Conservation (phyloP, 1,140 invertebrate species). For the Drosophila punjabiensis region DNA sequence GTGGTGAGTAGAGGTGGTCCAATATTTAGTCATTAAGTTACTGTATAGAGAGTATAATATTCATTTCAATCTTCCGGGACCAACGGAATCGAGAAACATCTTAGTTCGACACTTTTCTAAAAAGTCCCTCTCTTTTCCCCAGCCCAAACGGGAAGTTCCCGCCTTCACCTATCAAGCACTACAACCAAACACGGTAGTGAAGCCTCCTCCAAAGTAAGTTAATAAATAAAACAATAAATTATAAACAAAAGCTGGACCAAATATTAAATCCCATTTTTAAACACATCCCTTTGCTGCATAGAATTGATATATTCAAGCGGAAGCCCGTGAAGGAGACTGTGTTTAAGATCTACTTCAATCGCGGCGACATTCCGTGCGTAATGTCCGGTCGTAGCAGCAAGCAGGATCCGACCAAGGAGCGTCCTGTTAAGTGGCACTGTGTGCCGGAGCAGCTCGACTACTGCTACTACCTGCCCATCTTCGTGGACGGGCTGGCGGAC, state of each 20-base stretch:
- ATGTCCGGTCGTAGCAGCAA: conserved; percentile 58
- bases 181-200: conserved; percentile 90
- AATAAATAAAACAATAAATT: background rate
- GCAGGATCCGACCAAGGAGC: conserved; percentile 69
- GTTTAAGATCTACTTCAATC: conserved; percentile 76
- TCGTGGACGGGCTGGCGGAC: conserved; percentile 92
- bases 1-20: conserved; percentile 41
- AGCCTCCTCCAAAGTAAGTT: conserved; percentile 86
- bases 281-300: conserved; percentile 1
- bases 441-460: conserved; percentile 92
- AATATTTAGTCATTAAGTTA: background rate
- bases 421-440: conserved; percentile 74
- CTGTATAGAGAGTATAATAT: background rate
- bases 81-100: no score
- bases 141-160: conserved; percentile 87
- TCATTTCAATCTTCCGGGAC: no score
- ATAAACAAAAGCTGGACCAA: background rate
- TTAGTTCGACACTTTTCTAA: no score
- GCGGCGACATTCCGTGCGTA: conserved; percentile 79
- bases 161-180: conserved; percentile 92
- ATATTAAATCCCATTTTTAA: background rate
- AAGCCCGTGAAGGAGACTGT: conserved; percentile 71
- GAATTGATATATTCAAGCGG: conserved; percentile 75
- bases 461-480: conserved; percentile 96
- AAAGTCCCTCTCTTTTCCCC: no score